Percentiles rank a stretch among this genome's conserved stretches.
phyloP scores from a whole-genome alignment of 2,113 vertebrate genomes.

The Piprites chloris region DNA sequence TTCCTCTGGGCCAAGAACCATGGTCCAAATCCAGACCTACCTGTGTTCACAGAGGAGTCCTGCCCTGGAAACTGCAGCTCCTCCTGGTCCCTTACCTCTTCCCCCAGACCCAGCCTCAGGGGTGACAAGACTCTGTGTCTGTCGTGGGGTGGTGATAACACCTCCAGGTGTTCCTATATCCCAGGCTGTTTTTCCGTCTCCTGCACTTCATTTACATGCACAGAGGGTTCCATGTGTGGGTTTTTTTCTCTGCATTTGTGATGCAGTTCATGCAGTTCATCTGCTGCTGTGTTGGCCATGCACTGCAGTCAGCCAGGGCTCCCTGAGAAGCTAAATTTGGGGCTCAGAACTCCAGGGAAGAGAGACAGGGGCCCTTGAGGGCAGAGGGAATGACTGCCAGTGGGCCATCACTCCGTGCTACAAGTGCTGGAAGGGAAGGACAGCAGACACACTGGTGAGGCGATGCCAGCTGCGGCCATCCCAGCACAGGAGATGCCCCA shows the following conservation, averaged over 20 bases:
- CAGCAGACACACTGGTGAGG: background rate
- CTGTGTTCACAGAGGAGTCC: background rate
- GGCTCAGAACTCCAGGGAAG: background rate
- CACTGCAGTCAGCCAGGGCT: background rate
- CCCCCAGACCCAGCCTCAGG: background rate
- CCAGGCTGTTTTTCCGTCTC: background rate
- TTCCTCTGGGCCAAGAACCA: background rate
- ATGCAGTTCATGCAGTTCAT: background rate
- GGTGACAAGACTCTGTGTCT: background rate
- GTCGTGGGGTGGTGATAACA: background rate
- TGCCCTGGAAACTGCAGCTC: background rate
- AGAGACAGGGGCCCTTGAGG: fast-evolving
- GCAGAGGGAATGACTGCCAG: background rate
- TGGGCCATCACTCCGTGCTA: background rate
- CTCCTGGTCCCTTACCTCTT: background rate
- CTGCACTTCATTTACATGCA: background rate
- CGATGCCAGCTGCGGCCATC: background rate
- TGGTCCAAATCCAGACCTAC: background rate
- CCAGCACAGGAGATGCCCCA: background rate
- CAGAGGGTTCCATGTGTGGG: background rate
- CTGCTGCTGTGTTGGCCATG: background rate
- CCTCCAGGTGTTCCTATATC: background rate
- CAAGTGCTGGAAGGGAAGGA: background rate
- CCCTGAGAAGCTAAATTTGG: background rate
- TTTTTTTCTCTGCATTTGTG: background rate